Percentiles rank a stretch among this genome's conserved stretches.
Evolutionary conservation across 1,140 invertebrate species (phyloP).

Genomic region (Chrysomallon squamiferum): DNA sequence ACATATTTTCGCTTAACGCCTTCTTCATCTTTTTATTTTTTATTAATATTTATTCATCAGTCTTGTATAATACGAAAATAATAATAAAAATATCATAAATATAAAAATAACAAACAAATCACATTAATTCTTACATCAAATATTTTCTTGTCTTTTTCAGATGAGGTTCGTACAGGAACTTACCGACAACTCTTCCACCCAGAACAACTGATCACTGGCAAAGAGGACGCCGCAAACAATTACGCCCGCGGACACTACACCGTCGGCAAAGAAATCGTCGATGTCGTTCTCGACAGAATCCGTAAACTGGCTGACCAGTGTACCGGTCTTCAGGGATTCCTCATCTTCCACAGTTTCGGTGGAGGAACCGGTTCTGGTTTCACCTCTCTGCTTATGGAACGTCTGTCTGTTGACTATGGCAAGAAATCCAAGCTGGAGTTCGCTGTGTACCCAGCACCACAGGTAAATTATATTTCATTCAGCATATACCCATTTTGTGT

Average conservation of each 20-base stretch:
- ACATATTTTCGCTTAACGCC: too few relatives aligned
- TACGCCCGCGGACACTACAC: conserved; percentile 9
- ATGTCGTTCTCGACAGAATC: conserved; percentile 2
- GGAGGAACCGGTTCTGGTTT: conserved; percentile 72
- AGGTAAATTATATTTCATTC: too few relatives aligned
- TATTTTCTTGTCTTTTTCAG: too few relatives aligned
- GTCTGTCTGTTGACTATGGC: conserved; percentile 83
- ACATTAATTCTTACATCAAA: too few relatives aligned
- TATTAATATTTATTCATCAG: too few relatives aligned
- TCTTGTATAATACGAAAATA: too few relatives aligned
- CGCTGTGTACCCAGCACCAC: too few relatives aligned
- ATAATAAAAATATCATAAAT: too few relatives aligned
- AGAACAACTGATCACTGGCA: conserved; percentile 62
- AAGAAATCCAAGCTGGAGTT: too few relatives aligned
- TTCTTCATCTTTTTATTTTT: too few relatives aligned
- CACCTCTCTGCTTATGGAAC: conserved; percentile 86
- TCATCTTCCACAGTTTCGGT: conserved; percentile 7
- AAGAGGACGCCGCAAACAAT: conserved; percentile 8
- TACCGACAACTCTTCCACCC: conserved; percentile 53
- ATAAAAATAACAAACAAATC: too few relatives aligned
- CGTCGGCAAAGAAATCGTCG: conserved; percentile 6
- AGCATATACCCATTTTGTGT: too few relatives aligned
- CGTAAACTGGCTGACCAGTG: conserved; percentile 9
- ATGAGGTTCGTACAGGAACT: conserved; percentile 65
- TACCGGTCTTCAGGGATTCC: conserved; percentile 9